These are phyloP conservation scores for Champsocephalus gunnari DNA, from an alignment of 2,797 vertebrate genomes.

Conservation along the genomic window DNA sequence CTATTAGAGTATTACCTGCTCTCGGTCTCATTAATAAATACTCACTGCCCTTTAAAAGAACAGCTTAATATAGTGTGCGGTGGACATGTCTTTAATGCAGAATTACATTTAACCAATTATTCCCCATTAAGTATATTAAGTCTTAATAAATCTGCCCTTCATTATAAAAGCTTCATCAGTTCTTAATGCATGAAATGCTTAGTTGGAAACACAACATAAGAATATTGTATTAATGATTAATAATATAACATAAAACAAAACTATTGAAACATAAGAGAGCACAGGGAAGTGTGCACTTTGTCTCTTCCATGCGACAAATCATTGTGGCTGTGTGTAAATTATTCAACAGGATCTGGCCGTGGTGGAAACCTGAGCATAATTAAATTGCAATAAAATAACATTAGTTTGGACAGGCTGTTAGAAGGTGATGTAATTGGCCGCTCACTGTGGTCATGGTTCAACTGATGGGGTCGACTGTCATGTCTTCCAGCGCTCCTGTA, in stretches of 20 bases:
- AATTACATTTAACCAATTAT: conserved; percentile 68
- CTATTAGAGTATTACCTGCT: conserved; percentile 56
- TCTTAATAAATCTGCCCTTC: conserved; percentile 58
- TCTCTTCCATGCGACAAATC: conserved; percentile 82
- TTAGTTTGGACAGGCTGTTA: conserved; percentile 86
- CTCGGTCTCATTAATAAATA: conserved; percentile 69
- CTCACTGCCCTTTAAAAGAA: conserved; percentile 69
- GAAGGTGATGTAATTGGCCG: conserved; percentile 84
- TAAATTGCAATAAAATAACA: conserved; percentile 91
- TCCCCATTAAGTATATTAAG: conserved; percentile 65
- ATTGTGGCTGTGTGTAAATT: conserved; percentile 82
- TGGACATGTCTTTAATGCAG: conserved; percentile 70
- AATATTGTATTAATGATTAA: conserved; percentile 58
- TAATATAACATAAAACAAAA: conserved; percentile 60
- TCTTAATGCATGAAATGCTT: conserved; percentile 34
- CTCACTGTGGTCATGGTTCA: conserved; percentile 79
- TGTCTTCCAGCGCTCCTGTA: conserved; percentile 40
- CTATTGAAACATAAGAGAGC: conserved; percentile 68
- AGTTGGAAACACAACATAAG: conserved; percentile 35
- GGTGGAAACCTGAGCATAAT: conserved; percentile 89
- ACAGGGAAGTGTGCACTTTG: conserved; percentile 68
- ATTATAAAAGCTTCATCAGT: conserved; percentile 28
- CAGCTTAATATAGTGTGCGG: conserved; percentile 61
- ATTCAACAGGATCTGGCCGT: conserved; percentile 83
- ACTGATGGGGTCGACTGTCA: conserved; percentile 71